Conservation (phyloP, 2,797 vertebrate species). For the Alectoris magna region DNA sequence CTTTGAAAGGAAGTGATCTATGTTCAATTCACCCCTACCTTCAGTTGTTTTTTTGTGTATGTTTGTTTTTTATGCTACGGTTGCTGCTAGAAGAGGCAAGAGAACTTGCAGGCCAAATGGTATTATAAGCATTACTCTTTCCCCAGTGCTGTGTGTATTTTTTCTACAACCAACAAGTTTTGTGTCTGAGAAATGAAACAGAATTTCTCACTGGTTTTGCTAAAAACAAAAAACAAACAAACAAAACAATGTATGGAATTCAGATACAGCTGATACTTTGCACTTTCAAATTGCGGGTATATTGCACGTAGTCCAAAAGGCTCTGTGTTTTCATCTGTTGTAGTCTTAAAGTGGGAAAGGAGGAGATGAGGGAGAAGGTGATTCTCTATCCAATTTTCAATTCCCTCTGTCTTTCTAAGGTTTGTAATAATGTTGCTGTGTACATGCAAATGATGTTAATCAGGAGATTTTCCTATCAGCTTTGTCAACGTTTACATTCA, state of each 20-base stretch:
- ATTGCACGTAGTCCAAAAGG: not conserved
- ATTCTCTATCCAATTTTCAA: conserved; percentile 34
- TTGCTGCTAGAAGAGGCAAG: not conserved
- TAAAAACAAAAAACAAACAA: not conserved
- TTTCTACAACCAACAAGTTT: not conserved
- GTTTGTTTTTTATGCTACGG: not conserved
- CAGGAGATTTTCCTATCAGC: conserved; percentile 75
- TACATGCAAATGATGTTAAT: conserved; percentile 77
- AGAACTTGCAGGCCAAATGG: not conserved
- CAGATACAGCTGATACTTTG: not conserved
- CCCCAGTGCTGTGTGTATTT: not conserved
- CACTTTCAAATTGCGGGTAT: conserved; percentile 14
- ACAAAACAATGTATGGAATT: not conserved
- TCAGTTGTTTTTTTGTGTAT: not conserved
- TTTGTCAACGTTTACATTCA: conserved; percentile 83
- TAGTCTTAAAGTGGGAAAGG: conserved; percentile 5
- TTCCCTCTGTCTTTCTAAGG: conserved; percentile 50
- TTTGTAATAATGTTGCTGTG: conserved; percentile 53
- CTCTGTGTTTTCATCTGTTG: conserved; percentile 14
- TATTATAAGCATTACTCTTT: not conserved
- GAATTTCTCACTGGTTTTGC: not conserved
- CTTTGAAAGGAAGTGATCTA: not conserved
- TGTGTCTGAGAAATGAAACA: not conserved
- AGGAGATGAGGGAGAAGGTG: conserved; percentile 27
- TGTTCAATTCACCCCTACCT: rapidly evolving